A percentile compares a stretch with the other conserved stretches of the same genome.
Evolutionary conservation across 1,140 invertebrate species (phyloP).

Genomic region (Conus betulinus): DNA sequence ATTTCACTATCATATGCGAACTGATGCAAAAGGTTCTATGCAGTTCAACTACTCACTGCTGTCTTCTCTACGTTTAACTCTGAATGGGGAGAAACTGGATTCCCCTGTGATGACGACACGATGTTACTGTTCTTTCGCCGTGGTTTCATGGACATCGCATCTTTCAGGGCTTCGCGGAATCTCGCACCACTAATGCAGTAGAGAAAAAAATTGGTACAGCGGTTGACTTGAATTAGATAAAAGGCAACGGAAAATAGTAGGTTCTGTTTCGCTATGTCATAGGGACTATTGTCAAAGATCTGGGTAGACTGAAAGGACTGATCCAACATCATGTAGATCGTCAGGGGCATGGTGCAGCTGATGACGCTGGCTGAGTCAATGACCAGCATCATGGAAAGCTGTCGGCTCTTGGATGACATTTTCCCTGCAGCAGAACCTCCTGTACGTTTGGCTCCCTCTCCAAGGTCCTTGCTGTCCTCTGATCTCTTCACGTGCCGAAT

Average conservation of each 20-base stretch:
- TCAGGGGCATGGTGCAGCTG: slow-evolving; percentile 60
- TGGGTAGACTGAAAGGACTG: slow-evolving; percentile 32
- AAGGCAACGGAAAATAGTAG: slow-evolving; percentile 55
- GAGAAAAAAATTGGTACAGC: slow-evolving; percentile 64
- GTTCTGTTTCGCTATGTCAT: slow-evolving; percentile 41
- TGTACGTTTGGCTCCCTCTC: not conserved
- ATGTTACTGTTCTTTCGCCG: too few species aligned
- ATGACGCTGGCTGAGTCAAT: slow-evolving; percentile 61
- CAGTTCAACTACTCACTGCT: too few species aligned
- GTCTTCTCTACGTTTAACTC: too few species aligned
- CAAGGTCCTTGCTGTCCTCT: slow-evolving; percentile 36
- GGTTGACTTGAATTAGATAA: slow-evolving; percentile 65
- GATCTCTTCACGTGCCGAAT: slow-evolving; percentile 50
- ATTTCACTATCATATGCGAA: too few species aligned
- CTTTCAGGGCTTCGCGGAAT: slow-evolving; percentile 55
- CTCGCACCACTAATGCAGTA: slow-evolving; percentile 64
- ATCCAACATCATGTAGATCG: slow-evolving; percentile 47
- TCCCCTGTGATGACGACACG: too few species aligned
- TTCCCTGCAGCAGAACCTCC: not conserved
- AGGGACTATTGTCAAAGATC: slow-evolving; percentile 20
- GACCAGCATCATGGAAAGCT: slow-evolving; percentile 62
- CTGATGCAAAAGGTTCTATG: too few species aligned
- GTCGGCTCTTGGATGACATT: slow-evolving; percentile 29
- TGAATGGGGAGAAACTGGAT: too few species aligned
- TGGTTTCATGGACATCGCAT: not conserved